These are phyloP conservation scores for Ginglymostoma cirratum DNA, from an alignment of 2,113 vertebrate species.

Conservation along the genomic window DNA sequence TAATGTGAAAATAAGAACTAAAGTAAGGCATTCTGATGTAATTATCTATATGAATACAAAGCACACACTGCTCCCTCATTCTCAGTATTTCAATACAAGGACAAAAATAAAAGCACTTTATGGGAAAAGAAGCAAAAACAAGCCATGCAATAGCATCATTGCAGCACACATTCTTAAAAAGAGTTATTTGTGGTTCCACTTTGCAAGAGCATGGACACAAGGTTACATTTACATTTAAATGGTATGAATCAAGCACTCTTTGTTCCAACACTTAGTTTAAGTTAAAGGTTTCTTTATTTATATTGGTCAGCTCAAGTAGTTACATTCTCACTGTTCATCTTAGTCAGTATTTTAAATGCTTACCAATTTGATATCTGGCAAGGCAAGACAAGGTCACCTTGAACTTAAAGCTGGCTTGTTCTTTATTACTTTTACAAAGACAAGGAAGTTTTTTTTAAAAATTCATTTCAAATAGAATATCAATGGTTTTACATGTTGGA, in stretches of 20 bases:
- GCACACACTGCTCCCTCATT: not conserved
- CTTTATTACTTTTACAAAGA: not conserved
- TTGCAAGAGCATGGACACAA: not conserved
- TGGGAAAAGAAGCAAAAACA: not conserved
- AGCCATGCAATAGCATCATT: not conserved
- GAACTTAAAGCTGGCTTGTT: not conserved
- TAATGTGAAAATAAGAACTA: not conserved
- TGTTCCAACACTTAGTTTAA: not conserved
- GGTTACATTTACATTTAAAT: constrained; percentile 14
- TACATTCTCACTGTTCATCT: not conserved
- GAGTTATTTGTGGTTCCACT: not conserved
- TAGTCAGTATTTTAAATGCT: not conserved
- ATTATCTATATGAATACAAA: not conserved
- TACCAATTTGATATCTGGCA: not conserved
- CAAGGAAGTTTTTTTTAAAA: too few species aligned
- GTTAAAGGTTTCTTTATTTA: not conserved
- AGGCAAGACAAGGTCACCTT: not conserved
- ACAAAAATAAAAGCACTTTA: not conserved
- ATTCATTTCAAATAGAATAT: constrained; percentile 19
- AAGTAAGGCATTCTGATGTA: not conserved
- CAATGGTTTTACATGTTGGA: not conserved
- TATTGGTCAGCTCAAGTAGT: not conserved
- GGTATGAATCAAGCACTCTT: not conserved
- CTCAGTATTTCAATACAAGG: not conserved
- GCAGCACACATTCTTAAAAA: not conserved